phyloP scores from a whole-genome alignment of 2,113 vertebrate genomes.

The Myiozetetes cayanensis region DNA sequence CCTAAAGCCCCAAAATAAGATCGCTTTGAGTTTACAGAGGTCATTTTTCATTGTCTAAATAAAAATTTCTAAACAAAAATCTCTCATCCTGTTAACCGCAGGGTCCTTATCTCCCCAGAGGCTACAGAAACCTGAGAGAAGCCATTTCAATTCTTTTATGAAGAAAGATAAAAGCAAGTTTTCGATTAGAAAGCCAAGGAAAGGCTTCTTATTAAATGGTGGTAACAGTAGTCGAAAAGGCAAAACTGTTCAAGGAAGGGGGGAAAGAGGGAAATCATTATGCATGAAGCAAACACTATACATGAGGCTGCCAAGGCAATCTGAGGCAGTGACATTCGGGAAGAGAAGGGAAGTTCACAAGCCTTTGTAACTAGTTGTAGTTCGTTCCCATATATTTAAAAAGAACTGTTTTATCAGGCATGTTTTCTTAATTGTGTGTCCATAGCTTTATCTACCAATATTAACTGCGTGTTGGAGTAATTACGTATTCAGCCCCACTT shows the following conservation, averaged over 20 bases:
- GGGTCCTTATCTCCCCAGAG: conserved; percentile 87
- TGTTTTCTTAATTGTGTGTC: conserved; percentile 69
- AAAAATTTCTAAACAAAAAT: conserved; percentile 91
- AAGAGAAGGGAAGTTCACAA: conserved; percentile 66
- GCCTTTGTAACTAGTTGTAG: conserved; percentile 49
- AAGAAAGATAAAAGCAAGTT: conserved; percentile 87
- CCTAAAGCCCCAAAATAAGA: conserved; percentile 87
- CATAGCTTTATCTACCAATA: conserved; percentile 58
- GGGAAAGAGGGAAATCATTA: conserved; percentile 71
- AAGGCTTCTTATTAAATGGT: conserved; percentile 85
- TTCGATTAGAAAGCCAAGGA: conserved; percentile 85
- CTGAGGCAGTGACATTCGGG: conserved; percentile 53
- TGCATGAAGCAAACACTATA: conserved; percentile 68
- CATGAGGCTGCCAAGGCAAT: conserved; percentile 62
- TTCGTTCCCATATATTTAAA: conserved; percentile 42
- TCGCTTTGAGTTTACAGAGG: conserved; percentile 89
- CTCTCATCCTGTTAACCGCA: conserved; percentile 89
- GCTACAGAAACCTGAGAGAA: conserved; percentile 85
- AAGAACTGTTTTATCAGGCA: conserved; percentile 55
- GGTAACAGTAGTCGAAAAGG: conserved; percentile 82
- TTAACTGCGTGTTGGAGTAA: conserved; percentile 41
- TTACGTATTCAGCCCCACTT: conserved; percentile 59
- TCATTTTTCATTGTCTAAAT: conserved; percentile 91
- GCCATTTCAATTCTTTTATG: conserved; percentile 88
- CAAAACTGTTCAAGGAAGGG: conserved; percentile 69